phyloP scores from a whole-genome alignment of 2,113 vertebrate genomes.

The Canis aureus region DNA sequence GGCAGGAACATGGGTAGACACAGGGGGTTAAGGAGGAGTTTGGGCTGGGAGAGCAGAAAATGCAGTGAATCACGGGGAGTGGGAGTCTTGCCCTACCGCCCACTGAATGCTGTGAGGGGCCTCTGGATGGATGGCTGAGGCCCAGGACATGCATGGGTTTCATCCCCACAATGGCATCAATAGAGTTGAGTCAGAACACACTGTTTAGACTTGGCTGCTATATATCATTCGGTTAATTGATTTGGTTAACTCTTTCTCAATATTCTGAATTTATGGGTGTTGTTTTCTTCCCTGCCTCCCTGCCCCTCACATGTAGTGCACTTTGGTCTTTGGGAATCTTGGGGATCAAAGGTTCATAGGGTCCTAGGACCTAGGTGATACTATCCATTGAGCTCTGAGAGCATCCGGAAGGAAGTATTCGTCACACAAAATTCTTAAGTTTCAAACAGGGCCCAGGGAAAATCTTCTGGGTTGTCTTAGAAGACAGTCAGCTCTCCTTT shows the following conservation, averaged over 20 bases:
- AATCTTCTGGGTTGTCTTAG: not conserved
- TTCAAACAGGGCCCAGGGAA: not conserved
- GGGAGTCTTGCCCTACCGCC: not conserved
- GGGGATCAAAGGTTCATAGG: not conserved
- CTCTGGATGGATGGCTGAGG: not conserved
- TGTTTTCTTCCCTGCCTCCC: not conserved
- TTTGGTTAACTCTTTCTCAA: not conserved
- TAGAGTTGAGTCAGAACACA: not conserved
- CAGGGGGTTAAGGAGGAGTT: not conserved
- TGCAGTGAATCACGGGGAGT: not conserved
- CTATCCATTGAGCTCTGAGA: not conserved
- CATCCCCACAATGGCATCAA: not conserved
- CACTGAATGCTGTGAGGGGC: fast-evolving
- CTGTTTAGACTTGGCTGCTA: not conserved
- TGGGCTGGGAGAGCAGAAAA: not conserved
- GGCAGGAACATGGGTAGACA: not conserved
- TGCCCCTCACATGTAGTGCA: not conserved
- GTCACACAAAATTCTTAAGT: not conserved
- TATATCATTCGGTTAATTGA: not conserved
- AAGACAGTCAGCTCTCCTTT: not conserved
- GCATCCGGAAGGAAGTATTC: not conserved
- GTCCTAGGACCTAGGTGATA: not conserved
- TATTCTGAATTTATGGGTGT: not conserved
- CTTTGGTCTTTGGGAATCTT: not conserved
- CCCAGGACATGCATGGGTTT: not conserved